Evolutionary conservation across 2,888 invertebrate species (phyloP), one percentile per base, ranked within the genome.

Genomic region (Synanthedon formicaeformis): DNA sequence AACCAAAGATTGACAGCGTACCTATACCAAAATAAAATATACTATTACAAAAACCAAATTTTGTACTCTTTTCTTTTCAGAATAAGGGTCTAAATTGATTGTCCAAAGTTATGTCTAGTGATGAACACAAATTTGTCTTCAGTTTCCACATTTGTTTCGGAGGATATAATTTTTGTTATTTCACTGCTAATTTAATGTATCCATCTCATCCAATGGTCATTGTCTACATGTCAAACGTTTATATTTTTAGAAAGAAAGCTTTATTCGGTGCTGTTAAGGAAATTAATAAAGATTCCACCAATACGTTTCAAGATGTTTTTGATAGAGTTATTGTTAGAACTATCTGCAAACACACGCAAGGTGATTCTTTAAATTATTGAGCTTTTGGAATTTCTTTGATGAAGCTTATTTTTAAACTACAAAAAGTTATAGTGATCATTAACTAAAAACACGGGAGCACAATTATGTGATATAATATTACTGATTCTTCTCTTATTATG

Each of bases 161-260:
- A 69, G 64, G 64, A 70, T 70, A 23, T 23, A 62, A 64, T 62
- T 62, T 55, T 58, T 54, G 54, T 51, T 64, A 63, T 65, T 62
- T 65, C 58, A 64, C 60, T 67, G 57, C 70, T 77, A 74, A 70
- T 68, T 71, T 65, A 56, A 67, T 57, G 57, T 27, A 65, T 70
- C 71, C 75, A 71, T 65, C 71, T 61, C 60, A 56, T 56, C 57
- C 72, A 75, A 77, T 69, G 61, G 70, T 63, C 66, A 64, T 67
- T 68, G 65, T 69, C 61, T 53, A 50, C 53, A 54, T 53, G 23
- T 50, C 52, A 59, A 54, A 65, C 62, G 60, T 56, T 55, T 63
- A 63, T 71, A 71, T 71, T 69, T 71, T 67, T 62, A 61, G 66
- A 45, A 52, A 23, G 45, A 56, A 63, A 58, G 57, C 59, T 58